Percentiles rank a stretch among this genome's conserved stretches.
Evolutionary conservation across 1,140 invertebrate species (phyloP).

Genomic region (Cardiocondyla obscurior): DNA sequence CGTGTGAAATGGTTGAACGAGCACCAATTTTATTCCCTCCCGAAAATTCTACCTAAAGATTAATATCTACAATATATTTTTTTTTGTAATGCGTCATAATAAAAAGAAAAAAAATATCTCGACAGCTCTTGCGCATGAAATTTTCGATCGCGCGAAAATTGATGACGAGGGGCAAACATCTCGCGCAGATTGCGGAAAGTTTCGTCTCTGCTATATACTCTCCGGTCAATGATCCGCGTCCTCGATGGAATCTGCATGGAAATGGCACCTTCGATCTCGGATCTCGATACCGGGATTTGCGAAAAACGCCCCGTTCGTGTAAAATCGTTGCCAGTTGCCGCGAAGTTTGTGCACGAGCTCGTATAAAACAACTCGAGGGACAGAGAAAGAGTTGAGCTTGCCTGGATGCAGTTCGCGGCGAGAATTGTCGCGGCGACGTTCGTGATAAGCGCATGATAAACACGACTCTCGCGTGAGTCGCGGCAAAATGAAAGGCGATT

Average conservation of each 20-base stretch:
- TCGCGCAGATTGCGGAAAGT: not conserved
- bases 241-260: constrained; percentile 68
- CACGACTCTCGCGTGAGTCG: not conserved
- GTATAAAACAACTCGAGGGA: constrained; percentile 51
- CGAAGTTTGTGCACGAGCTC: constrained; percentile 25
- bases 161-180: constrained; percentile 30
- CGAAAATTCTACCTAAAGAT: not conserved
- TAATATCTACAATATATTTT: not conserved
- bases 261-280: constrained; percentile 70
- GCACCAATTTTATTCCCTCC: not conserved
- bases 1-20: not conserved
- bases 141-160: not conserved
- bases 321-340: not conserved
- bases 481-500: constrained; percentile 10
- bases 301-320: constrained; percentile 29
- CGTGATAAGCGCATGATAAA: constrained; percentile 27
- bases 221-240: constrained; percentile 41
- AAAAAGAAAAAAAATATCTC: not conserved
- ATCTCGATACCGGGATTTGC: constrained; percentile 65
- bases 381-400: not conserved
- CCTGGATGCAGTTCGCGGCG: not conserved
- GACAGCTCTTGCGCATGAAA: not conserved
- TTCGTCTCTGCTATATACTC: not conserved
- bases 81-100: not conserved
- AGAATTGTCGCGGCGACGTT: constrained; percentile 24